Percentiles rank a stretch among this genome's conserved stretches.
Conservation (phyloP, 2,797 vertebrate species). For the Tauraco hartlaubi region DNA sequence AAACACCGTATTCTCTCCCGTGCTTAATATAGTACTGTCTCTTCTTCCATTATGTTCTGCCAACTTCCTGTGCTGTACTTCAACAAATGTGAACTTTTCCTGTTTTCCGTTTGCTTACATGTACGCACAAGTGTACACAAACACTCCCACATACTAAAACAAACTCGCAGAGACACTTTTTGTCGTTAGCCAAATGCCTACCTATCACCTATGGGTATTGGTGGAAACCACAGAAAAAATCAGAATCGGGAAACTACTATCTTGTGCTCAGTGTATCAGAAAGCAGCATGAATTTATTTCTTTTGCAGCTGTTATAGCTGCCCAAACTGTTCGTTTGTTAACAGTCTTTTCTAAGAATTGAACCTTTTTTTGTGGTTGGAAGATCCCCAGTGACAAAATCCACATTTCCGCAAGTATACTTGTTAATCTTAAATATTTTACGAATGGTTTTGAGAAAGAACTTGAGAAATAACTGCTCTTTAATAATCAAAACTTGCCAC, state of each 20-base stretch:
- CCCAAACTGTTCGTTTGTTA: not conserved
- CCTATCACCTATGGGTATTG: not conserved
- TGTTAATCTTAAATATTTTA: constrained; percentile 39
- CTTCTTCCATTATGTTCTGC: not conserved
- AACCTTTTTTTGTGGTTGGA: constrained; percentile 28
- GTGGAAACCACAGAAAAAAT: not conserved
- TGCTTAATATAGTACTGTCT: not conserved
- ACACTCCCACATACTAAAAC: not conserved
- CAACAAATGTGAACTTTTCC: not conserved
- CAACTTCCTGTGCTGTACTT: not conserved
- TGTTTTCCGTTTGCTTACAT: not conserved
- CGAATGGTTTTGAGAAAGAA: not conserved
- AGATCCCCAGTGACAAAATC: constrained; percentile 25
- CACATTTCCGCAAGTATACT: constrained; percentile 35
- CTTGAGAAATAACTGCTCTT: constrained; percentile 12
- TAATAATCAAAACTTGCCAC: constrained; percentile 4
- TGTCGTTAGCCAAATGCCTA: not conserved
- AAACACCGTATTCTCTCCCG: not conserved
- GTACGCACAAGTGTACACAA: not conserved
- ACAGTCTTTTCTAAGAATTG: not conserved
- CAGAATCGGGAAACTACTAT: not conserved
- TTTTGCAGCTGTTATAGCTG: not conserved
- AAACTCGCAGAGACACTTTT: not conserved
- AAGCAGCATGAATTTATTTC: not conserved
- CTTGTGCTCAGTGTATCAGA: not conserved